Evolutionary conservation across 1,140 invertebrate genomes (phyloP).

Genomic region (Orchestia grillus): DNA sequence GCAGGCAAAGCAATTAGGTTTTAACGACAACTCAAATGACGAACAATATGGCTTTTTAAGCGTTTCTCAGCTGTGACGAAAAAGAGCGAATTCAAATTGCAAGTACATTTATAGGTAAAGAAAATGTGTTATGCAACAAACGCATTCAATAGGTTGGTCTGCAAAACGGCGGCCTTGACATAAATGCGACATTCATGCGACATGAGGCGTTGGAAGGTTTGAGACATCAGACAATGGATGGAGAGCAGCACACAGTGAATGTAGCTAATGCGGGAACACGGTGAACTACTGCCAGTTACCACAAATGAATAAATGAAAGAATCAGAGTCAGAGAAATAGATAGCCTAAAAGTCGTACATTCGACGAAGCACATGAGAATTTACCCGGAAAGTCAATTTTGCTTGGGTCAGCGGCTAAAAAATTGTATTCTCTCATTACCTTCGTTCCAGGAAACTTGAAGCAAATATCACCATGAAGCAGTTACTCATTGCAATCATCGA

Average conservation of each 20-base stretch:
- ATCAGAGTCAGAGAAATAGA: neutral
- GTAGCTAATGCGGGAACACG: neutral
- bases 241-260: neutral
- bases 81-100: neutral
- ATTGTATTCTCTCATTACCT: neutral
- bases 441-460: neutral
- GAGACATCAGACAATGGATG: neutral
- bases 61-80: neutral
- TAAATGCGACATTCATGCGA: conserved; percentile 3
- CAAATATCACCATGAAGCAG: neutral
- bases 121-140: neutral
- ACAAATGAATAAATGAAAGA: neutral
- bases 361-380: neutral
- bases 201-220: neutral
- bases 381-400: neutral
- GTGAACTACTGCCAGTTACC: neutral
- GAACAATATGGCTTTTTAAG: neutral
- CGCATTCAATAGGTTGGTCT: neutral
- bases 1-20: neutral
- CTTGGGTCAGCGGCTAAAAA: neutral
- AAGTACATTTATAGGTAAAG: neutral
- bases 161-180: neutral
- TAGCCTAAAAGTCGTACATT: neutral
- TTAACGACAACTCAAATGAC: neutral
- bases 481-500: no score